phyloP scores from a whole-genome alignment of 2,888 invertebrate species.

The Acholoe squamosa region DNA sequence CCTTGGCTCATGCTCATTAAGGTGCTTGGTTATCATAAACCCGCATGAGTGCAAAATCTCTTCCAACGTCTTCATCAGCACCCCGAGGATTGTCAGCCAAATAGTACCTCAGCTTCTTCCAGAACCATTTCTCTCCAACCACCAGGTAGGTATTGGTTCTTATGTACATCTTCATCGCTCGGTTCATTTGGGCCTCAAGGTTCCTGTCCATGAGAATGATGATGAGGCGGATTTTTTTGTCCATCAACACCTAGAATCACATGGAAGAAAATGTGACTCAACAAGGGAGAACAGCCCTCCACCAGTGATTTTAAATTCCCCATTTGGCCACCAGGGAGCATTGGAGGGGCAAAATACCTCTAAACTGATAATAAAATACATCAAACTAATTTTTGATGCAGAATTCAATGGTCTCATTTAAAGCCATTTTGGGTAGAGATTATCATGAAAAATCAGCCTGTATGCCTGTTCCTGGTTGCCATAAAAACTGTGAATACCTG shows the following conservation, averaged over 20 bases:
- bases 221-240: background rate
- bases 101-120: conserved; percentile 12
- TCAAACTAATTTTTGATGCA: background rate
- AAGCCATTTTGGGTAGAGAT: too few species aligned
- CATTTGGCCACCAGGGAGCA: too few species aligned
- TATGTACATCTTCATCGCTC: background rate
- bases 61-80: background rate
- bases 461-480: background rate
- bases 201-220: background rate
- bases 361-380: background rate
- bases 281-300: background rate
- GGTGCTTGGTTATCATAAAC: too few species aligned
- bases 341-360: background rate
- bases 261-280: background rate
- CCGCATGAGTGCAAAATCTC: background rate
- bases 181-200: background rate
- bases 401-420: background rate
- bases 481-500: background rate
- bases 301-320: too few species aligned
- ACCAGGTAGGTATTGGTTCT: background rate
- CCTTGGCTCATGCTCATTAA: too few species aligned
- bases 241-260: background rate
- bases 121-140: background rate
- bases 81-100: background rate
- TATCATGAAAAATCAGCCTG: too few species aligned